Conservation (phyloP, 2,113 vertebrate species). For the Motacilla tschutschensis region DNA sequence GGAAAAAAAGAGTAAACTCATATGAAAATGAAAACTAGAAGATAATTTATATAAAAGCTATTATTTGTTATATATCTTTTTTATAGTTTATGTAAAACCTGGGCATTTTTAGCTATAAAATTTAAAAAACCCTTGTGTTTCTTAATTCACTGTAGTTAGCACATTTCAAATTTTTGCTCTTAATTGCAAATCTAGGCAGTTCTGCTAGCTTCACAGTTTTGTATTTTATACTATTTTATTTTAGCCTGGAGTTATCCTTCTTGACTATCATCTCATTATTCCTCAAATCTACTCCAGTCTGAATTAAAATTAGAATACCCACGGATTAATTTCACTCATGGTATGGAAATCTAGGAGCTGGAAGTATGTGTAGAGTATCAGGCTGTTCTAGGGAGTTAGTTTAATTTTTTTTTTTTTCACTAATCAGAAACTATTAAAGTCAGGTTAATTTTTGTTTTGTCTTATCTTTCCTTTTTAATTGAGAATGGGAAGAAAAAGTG, state of each 20-base stretch:
- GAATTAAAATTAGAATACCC: not conserved
- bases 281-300: not conserved
- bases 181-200: not conserved
- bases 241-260: not conserved
- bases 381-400: not conserved
- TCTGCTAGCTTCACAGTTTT: not conserved
- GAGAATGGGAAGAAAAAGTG: not conserved
- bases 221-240: not conserved
- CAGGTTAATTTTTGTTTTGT: not conserved
- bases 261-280: not conserved
- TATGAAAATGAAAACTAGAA: not conserved
- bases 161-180: not conserved
- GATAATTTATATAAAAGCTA: not conserved
- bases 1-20: not conserved
- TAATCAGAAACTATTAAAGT: not conserved
- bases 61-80: not conserved
- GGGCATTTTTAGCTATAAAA: not conserved
- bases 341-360: not conserved
- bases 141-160: not conserved
- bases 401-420: not conserved
- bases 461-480: not conserved
- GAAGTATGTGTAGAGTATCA: not conserved
- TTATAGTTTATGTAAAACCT: not conserved
- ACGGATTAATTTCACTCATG: not conserved
- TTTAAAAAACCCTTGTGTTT: accelerated